Evolutionary conservation across 2,113 vertebrate genomes (phyloP), one percentile per base, ranked within the genome.

Genomic region (Nicator chloris): DNA sequence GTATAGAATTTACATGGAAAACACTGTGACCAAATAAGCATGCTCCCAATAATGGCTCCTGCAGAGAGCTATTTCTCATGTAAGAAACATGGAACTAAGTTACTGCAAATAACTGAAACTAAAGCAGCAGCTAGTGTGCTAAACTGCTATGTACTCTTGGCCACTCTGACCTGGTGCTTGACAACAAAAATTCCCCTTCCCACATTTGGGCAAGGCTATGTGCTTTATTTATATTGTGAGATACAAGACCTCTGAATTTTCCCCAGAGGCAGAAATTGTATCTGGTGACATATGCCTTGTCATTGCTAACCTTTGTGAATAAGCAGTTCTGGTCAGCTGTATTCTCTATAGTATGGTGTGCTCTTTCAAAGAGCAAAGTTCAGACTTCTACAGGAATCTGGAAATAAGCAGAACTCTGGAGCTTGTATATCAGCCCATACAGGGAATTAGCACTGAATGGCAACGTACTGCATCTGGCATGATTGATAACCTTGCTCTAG

Each of bases 341-440:
- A 92, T 88, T 88, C 83, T 88, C 42, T 75, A n/a, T 11, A 83
- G 51, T 31, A 49, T 16, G 49, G 64, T 59, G 28, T 92, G 90
- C 15, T 72, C 70, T 92, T 95, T 92, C 86, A 90, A 93, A 93
- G 92, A 94, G 80, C 85, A 93, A 93, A 95, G 94, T 88, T 95
- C 95, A 97, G 40, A 21, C 44, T 90, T 90, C 63, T 81, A 15
- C 22, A 13, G 35, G 44, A 75, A 77, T 44, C 60, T 88, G 61
- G 39, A 82, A 88, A 63, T 35, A 71, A 64, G 71, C 33, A 80
- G 40, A 73, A 85, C 76, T 51, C 79, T 45, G 37, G 37, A 88
- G 68, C 40, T 39, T 0, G 0, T 15, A 3, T 45, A 49, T 37
- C 2, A 4, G 50, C 45, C 85, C 68, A 40, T 40, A 31, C 16